Base-by-base conservation (phyloP, 1,140 invertebrate species). In the Drosophila simulans region DNA sequence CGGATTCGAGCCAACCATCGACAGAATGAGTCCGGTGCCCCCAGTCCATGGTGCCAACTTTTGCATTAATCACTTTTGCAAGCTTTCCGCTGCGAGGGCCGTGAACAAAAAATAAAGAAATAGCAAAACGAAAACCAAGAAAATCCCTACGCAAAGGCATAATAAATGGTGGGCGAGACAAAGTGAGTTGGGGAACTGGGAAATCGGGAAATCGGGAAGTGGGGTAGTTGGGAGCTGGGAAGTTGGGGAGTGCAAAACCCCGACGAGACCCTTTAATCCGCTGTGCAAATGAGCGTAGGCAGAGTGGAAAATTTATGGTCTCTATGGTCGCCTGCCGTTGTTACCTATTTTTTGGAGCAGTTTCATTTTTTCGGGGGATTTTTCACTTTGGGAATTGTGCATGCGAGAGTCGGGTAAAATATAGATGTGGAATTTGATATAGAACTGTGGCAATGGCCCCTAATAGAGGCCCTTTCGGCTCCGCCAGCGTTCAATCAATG, bases 21-120 rank as follows among this genome's bases (percentile, higher is more conserved):
- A 64, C 65, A 42, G 22, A 13, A 42, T 40, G 42, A 42, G 49
- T 43, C 49, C n/a, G 22, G 22, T 15, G 46, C 64, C 51, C 64
- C 64, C 64, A 27, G 66, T 49, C 65, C 65, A 34, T 42, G 17
- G 11, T 45, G 59, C 52, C 71, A 68, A 88, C 79, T 88, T 79
- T 88, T 89, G 83, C 83, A 88, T 88, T 88, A 88, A 88, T 88
- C 83, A 88, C 83, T 88, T 88, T 88, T 88, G 83, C 83, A 79
- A 79, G 81, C 81, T 85, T 80, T 85, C 73, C 72, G 66, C 57
- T 60, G 13, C 48, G 35, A 49, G 45, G 45, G 40, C 17, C 37
- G 39, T 42, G 64, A 70, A 64, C 64, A 63, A 74, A 75, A 75
- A 75, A 75, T 59, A 62, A 31, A 51, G 52, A 70, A 51, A 83